Conservation (phyloP, 1,140 invertebrate genomes). For the Teleogryllus occipitalis region DNA sequence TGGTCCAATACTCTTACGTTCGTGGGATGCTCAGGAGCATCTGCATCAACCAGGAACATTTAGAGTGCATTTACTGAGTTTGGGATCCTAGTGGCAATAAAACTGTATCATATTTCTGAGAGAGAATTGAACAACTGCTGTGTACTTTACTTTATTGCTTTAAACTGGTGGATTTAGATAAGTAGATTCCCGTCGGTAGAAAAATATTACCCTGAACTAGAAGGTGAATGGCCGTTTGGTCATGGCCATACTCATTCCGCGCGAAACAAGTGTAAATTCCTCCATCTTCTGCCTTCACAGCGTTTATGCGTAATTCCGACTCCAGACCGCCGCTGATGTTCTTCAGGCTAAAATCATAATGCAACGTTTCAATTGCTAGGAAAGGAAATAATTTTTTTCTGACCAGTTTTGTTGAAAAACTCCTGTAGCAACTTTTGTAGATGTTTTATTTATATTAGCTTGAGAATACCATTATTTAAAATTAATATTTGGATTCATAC, state of each 20-base stretch:
- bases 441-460: no score
- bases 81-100: background rate
- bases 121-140: no score
- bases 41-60: background rate
- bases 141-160: no score
- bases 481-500: no score
- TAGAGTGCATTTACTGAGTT: no score
- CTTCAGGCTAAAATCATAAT: slow-evolving; percentile 17
- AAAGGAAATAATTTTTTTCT: background rate
- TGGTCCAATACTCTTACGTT: slow-evolving; percentile 35
- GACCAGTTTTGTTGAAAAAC: no score
- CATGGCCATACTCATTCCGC: slow-evolving; percentile 35
- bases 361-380: background rate
- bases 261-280: slow-evolving; percentile 44
- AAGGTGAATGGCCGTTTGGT: slow-evolving; percentile 30
- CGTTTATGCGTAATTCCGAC: slow-evolving; percentile 33
- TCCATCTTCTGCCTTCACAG: slow-evolving; percentile 39
- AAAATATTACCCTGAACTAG: slow-evolving; percentile 29
- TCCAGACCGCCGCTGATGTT: slow-evolving; percentile 21
- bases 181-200: no score
- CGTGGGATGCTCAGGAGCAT: slow-evolving; percentile 28
- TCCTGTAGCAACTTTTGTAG: no score
- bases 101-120: background rate
- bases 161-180: no score
- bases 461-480: no score